Evolutionary conservation across 2,113 vertebrate species (phyloP).

Genomic region (Ranitomeya imitator): DNA sequence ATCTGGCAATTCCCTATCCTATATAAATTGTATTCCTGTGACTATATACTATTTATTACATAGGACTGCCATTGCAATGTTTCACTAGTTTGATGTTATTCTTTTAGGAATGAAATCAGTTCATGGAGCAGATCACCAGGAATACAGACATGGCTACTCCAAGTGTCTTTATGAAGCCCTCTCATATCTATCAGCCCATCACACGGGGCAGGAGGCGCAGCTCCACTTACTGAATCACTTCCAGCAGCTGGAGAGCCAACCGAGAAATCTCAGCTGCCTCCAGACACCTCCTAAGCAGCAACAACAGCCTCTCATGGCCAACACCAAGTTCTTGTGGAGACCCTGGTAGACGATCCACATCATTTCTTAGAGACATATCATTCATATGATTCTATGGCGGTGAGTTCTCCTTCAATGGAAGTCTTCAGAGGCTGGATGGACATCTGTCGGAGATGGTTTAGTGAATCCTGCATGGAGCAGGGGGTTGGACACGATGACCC

Average conservation of each 20-base stretch:
- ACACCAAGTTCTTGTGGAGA: slow-evolving; percentile 75
- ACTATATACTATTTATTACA: neutral
- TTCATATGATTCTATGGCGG: no score
- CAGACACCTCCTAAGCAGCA: slow-evolving; percentile 59
- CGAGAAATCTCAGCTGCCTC: neutral
- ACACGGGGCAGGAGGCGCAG: slow-evolving; percentile 66
- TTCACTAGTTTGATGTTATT: neutral
- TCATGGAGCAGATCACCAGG: slow-evolving; percentile 62
- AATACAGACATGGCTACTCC: slow-evolving; percentile 75
- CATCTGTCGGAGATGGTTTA: no score
- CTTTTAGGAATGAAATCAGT: slow-evolving; percentile 50
- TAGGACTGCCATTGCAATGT: neutral
- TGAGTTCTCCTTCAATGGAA: no score
- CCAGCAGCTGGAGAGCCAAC: slow-evolving; percentile 64
- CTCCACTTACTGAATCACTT: slow-evolving; percentile 66
- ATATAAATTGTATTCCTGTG: neutral
- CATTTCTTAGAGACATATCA: neutral
- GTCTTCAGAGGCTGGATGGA: no score
- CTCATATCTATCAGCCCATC: slow-evolving; percentile 73
- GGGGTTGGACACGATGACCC: no score
- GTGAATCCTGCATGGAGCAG: no score
- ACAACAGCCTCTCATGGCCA: slow-evolving; percentile 54
- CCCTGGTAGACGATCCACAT: slow-evolving; percentile 77
- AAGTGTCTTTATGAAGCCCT: slow-evolving; percentile 78
- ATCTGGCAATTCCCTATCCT: neutral